phyloP scores from a whole-genome alignment of 2,888 invertebrate genomes.

The Leptarthrus brevirostris region DNA sequence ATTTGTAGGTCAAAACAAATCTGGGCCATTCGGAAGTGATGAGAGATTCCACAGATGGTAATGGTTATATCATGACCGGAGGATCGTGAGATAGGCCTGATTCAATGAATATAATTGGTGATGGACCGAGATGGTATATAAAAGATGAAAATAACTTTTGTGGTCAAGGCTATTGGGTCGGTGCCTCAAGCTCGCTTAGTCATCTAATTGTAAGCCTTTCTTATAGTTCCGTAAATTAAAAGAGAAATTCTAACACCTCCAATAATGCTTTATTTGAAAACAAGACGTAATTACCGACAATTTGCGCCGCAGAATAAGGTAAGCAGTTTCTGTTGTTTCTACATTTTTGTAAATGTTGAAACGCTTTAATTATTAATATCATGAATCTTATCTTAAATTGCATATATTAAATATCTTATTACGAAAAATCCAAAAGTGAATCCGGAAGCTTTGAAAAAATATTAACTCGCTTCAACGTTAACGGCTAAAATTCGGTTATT shows the following conservation, averaged over 20 bases:
- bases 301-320: no score
- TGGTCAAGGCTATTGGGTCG: constrained; percentile 32
- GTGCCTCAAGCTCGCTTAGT: not conserved
- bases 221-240: not conserved
- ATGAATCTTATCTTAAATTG: no score
- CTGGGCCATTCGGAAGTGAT: constrained; percentile 50
- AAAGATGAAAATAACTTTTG: constrained; percentile 21
- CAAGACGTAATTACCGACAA: no score
- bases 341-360: no score
- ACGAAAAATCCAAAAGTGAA: no score
- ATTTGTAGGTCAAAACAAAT: constrained; percentile 48
- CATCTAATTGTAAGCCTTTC: not conserved
- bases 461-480: no score
- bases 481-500: no score
- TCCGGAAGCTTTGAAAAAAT: no score
- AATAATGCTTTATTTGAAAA: no score
- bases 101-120: constrained; percentile 2
- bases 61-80: constrained; percentile 36
- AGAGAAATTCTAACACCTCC: not conserved
- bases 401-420: no score
- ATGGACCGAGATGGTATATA: constrained; percentile 1
- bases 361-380: no score
- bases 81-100: constrained; percentile 43
- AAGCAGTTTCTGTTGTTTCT: no score
- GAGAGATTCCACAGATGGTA: constrained; percentile 27